phyloP scores from a whole-genome alignment of 2,113 vertebrate species.

The Plotosus lineatus region DNA sequence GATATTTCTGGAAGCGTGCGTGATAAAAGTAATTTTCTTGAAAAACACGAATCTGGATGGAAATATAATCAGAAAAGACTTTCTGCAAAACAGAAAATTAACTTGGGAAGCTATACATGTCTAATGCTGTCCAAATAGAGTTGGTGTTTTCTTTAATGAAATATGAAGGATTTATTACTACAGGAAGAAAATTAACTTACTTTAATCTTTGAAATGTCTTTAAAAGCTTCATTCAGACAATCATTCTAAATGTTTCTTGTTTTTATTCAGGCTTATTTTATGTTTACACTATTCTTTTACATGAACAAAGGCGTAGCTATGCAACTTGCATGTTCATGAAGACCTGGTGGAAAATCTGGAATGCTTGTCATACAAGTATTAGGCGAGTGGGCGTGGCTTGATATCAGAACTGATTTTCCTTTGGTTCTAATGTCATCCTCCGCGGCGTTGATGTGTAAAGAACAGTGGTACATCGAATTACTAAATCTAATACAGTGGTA shows the following conservation, averaged over 20 bases:
- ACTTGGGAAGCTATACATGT: rapidly evolving
- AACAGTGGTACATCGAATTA: too few species aligned
- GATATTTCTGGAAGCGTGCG: not conserved
- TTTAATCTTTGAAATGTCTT: too few species aligned
- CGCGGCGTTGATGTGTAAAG: not conserved
- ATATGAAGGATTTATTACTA: too few species aligned
- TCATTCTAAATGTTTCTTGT: too few species aligned
- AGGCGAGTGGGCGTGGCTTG: not conserved
- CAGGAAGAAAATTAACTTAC: not conserved
- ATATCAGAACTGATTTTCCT: too few species aligned
- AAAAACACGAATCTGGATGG: not conserved
- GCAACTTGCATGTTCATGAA: not conserved
- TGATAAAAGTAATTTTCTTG: not conserved
- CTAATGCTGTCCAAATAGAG: not conserved
- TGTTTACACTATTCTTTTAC: too few species aligned
- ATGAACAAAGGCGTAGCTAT: not conserved
- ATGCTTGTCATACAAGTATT: not conserved
- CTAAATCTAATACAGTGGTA: too few species aligned
- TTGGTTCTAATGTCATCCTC: not conserved
- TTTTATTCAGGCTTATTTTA: not conserved
- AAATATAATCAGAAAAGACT: not conserved
- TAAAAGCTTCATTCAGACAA: too few species aligned
- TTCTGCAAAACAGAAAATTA: not conserved
- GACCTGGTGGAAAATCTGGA: not conserved
- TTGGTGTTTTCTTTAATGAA: not conserved